Evolutionary conservation across 2,797 vertebrate species (phyloP).

Genomic region (Urocyon cinereoargenteus): DNA sequence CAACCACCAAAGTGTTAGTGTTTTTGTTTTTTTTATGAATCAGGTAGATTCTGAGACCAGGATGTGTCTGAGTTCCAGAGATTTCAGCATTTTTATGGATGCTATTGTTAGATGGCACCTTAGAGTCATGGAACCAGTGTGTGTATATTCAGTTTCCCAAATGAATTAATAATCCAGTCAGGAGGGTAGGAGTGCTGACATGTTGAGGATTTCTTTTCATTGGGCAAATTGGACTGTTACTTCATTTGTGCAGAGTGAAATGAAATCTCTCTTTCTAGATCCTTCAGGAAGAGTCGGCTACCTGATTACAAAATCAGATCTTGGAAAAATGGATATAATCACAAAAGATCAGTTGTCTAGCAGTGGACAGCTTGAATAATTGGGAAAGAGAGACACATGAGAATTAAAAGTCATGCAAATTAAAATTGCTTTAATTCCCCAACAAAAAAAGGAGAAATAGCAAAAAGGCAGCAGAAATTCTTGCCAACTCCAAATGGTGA

Average conservation of each 20-base stretch:
- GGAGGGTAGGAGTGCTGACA: neutral
- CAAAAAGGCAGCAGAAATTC: neutral
- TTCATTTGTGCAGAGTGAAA: neutral
- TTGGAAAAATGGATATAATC: neutral
- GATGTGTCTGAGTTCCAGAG: neutral
- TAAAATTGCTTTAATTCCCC: constrained; percentile 19
- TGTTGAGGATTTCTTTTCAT: neutral
- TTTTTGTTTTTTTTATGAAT: neutral
- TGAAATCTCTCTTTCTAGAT: constrained; percentile 14
- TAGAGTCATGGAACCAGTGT: neutral
- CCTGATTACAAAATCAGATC: neutral
- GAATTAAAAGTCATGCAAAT: neutral
- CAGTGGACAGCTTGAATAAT: neutral
- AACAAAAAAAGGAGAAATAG: neutral
- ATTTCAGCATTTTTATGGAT: neutral
- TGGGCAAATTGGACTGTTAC: neutral
- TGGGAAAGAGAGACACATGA: neutral
- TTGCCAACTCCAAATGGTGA: constrained; percentile 1
- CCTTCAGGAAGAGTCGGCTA: neutral
- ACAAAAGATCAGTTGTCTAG: neutral
- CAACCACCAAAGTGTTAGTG: neutral
- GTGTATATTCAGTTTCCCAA: neutral
- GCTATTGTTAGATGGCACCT: neutral
- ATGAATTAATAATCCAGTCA: neutral
- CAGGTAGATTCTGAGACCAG: neutral